Conservation (phyloP, 2,113 vertebrate genomes). For the Pomatostomus ruficeps region DNA sequence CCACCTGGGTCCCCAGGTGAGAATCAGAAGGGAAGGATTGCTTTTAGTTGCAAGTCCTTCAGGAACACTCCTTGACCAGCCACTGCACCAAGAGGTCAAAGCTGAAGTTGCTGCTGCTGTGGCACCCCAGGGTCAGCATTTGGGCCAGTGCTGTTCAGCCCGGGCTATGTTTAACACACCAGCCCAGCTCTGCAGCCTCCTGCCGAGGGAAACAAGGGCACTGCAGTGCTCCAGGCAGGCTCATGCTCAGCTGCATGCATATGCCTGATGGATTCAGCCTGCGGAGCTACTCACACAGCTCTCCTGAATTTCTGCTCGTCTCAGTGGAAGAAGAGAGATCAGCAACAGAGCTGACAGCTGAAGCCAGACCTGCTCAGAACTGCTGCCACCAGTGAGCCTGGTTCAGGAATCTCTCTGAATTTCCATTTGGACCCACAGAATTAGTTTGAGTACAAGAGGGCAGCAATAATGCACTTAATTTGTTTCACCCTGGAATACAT, state of each 20-base stretch:
- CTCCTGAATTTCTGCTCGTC: neutral
- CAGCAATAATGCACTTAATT: neutral
- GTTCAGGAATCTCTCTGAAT: neutral
- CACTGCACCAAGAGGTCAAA: neutral
- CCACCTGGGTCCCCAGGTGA: neutral
- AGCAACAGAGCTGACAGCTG: neutral
- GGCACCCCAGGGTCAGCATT: neutral
- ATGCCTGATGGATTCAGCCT: neutral
- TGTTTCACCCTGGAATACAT: neutral
- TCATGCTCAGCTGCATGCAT: neutral
- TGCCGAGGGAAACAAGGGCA: neutral
- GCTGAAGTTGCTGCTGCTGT: neutral
- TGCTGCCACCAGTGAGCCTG: fast-evolving
- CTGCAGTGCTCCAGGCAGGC: neutral
- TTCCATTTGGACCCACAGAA: neutral
- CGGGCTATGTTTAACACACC: fast-evolving
- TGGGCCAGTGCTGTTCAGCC: fast-evolving
- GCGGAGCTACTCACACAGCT: neutral
- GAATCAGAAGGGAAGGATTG: neutral
- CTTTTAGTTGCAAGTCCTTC: neutral
- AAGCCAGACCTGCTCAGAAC: neutral
- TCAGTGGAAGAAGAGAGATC: neutral
- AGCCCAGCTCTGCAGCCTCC: neutral
- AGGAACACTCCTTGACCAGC: neutral
- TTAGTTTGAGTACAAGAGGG: neutral